Evolutionary conservation across 1,140 invertebrate species (phyloP), one percentile per base, ranked within the genome.

Genomic region (Brachionus angularis): DNA sequence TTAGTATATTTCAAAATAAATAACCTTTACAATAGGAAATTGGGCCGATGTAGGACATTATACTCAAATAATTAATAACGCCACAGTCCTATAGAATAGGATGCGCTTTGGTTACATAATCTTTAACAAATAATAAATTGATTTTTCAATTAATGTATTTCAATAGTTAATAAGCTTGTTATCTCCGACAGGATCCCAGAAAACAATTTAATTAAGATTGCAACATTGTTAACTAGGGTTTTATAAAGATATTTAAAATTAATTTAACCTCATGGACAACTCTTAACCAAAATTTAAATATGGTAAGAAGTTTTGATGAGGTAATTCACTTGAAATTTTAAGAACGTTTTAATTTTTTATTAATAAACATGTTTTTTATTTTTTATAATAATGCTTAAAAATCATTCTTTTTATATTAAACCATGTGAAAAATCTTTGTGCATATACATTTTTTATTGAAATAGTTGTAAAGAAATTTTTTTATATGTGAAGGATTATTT

Each of bases 181-280:
- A 67, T 67, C 62, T 47, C 62, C 62, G 44, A 67, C 62, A 67
- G 62, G 62, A 47, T 47, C 62, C 44, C 14, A 67, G 47, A 18
- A 47, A 67, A 50, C 62, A 46, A 67, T 49, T 67, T 39, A 14
- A 67, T 34, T 12, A 67, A 12, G 47, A 67, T 67, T 67, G 62
- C 62, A 67, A 67, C 62, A 47, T 47, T 47, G 62, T 36, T 67
- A 47, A 50, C 62, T 50, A 67, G 62, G 62, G 62, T 67, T 67
- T 67, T 67, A 47, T 47, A 67, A 50, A 67, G 62, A 67, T 67
- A 29, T 47, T n/a, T 67, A n/a, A n/a, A n/a, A n/a, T n/a, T n/a
- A 25, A 10, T 67, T 16, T 67, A 50, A 47, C 62, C 62, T 42
- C 47, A 67, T 67, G 62, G 62, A 67, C 62, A 67, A 67, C 62